Base-by-base conservation (phyloP, 2,888 invertebrate genomes). In the Odontocerum albicorne region DNA sequence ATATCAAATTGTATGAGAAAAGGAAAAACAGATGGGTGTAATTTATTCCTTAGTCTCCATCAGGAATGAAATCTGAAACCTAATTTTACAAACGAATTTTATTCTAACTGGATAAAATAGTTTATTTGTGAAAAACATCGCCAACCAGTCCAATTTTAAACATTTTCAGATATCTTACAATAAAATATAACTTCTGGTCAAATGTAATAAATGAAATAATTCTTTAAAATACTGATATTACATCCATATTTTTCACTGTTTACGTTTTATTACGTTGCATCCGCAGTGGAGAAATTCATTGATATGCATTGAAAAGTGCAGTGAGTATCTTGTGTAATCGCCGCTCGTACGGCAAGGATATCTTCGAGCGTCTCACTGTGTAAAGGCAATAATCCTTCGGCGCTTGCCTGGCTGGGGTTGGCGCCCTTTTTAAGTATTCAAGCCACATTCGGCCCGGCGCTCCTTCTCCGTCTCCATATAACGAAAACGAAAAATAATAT, bases 401-500 rank as follows among this genome's bases (percentile, higher is more conserved):
- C 46, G 54, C 4, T 46, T 49, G 50, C 53, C 33, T 33, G 17
- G 42, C 12, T 22, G 45, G 49, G 45, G 54, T 33, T 44, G 35
- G 35, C 36, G 27, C 50, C 38, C 58, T 57, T 40, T 58, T 61
- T 60, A 60, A 56, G 61, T 53, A 61, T 61, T 61, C 61, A 61
- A 58, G 58, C 53, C 51, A 55, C 57, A 55, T 55, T 58, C 54
- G 56, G 51, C 51, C 49, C 55, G 38, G 17, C 40, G 13, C 40
- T 51, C 32, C 56, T 39, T 21, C 55, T 16, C 40, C 19, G 46
- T 31, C 46, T 45, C 49, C 31, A 32, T 50, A 54, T 55, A 55
- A 55, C 57, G 55, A 55, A 56, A 57, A 58, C 58, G 60, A 56
- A 61, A 58, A 61, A 61, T 61, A 61, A 61, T 61, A 61, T 55